Evolutionary conservation across 2,797 vertebrate species (phyloP).

Genomic region (Steatocranus sp.): DNA sequence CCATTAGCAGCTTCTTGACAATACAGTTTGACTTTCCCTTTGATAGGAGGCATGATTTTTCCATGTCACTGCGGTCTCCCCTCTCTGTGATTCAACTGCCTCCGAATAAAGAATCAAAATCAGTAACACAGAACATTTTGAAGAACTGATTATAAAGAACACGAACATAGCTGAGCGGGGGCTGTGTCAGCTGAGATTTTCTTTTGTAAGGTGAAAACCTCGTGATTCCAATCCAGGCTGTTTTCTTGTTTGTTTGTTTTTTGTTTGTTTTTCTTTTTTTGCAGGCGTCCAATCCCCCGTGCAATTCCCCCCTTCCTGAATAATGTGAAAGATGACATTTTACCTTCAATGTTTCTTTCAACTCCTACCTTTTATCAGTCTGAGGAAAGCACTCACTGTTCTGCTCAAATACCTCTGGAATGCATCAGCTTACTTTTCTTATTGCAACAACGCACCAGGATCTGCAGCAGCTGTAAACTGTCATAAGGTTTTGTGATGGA

Average conservation of each 20-base stretch:
- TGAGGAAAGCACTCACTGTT: not conserved
- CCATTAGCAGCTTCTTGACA: not conserved
- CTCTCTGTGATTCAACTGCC: not conserved
- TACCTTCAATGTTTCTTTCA: not conserved
- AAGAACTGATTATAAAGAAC: not conserved
- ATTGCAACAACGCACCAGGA: not conserved
- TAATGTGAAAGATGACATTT: not conserved
- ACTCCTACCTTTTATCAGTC: not conserved
- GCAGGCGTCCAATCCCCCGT: not conserved
- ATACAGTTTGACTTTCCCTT: not conserved
- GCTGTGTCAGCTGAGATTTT: not conserved
- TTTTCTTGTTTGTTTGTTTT: not conserved
- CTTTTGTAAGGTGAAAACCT: slow-evolving; percentile 18
- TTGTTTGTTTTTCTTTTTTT: not conserved
- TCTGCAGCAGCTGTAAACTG: not conserved
- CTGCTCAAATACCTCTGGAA: not conserved
- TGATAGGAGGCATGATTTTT: not conserved
- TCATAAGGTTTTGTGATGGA: not conserved
- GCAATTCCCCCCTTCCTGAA: not conserved
- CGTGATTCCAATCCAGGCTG: slow-evolving; percentile 15
- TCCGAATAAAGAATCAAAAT: fast-evolving
- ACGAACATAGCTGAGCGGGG: fast-evolving
- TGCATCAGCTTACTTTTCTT: not conserved
- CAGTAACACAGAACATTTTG: not conserved
- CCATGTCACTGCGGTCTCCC: fast-evolving